phyloP scores from a whole-genome alignment of 2,888 invertebrate species.

The Nemotelus nigrinus region DNA sequence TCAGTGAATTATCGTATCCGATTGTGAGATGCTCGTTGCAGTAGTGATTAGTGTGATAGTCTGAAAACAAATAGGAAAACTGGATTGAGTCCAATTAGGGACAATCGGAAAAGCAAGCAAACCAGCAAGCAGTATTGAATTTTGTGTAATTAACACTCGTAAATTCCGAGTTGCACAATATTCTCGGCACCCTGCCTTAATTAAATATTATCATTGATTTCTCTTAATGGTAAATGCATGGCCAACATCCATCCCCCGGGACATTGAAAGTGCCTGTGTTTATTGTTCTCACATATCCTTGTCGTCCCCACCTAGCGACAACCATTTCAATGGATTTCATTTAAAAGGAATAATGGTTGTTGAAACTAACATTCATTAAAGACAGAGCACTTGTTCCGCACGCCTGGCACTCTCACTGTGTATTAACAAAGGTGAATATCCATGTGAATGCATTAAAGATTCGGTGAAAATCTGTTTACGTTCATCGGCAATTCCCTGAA shows the following conservation, averaged over 20 bases:
- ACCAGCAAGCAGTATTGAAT: no score
- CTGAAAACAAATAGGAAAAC: slow-evolving; percentile 61
- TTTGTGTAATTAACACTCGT: no score
- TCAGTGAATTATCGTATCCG: slow-evolving; percentile 63
- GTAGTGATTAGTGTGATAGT: slow-evolving; percentile 67
- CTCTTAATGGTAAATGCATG: not conserved
- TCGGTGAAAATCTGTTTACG: no score
- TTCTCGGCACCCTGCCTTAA: not conserved
- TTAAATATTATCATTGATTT: not conserved
- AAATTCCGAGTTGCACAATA: no score
- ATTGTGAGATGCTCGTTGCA: slow-evolving; percentile 68
- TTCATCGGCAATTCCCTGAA: not conserved
- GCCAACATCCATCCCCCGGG: no score
- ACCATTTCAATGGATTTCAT: slow-evolving; percentile 7
- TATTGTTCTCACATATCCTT: slow-evolving; percentile 2
- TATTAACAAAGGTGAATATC: no score
- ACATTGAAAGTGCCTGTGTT: not conserved
- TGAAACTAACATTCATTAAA: slow-evolving; percentile 16
- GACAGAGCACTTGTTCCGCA: not conserved
- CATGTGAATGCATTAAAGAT: no score
- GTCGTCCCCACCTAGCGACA: not conserved
- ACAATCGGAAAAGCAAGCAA: not conserved
- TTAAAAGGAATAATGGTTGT: slow-evolving; percentile 7
- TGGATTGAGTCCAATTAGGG: slow-evolving; percentile 14
- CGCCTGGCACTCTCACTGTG: no score